Base-by-base conservation (phyloP, 2,113 vertebrate genomes). In the Gasterosteus nipponicus region DNA sequence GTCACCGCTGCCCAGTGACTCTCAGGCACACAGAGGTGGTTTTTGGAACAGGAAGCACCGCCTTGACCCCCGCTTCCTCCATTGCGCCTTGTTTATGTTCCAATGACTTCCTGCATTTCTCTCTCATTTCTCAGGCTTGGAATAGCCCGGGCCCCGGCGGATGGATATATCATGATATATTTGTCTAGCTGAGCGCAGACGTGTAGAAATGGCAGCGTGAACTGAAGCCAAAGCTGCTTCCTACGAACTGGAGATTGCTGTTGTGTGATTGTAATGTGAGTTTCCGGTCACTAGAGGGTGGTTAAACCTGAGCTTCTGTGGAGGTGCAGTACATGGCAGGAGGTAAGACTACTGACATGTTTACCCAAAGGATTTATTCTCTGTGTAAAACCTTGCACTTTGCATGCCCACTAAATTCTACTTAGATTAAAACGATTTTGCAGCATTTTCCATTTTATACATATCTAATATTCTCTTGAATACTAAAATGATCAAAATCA, bases 31-130 rank as follows among this genome's bases (percentile, higher is more conserved):
- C 78, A 63, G 82, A 87, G 81, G 82, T 84, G 88, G 90, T 89
- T 74, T 47, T 69, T 83, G 77, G 80, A 95, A 94, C 90, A 93
- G 92, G 93, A 95, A 94, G 92, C 77, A 82, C 91, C 81, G 87
- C 88, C 85, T 91, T 91, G 79, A 92, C 90, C 77, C 83, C 51
- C 61, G 87, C 93, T 95, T 96, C 94, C 94, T 94, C 91, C 93
- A 93, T 93, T 94, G 89, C 83, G 80, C 85, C 87, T 91, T 68
- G 81, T 92, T 94, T 91, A 91, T 90, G 89, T 92, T 86, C 89
- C 90, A 94, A 92, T 84, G 64, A 91, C 83, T 89, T 91, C 93
- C 93, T 93, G 90, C 86, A 91, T 93, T 91, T 91, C 92, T 92
- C 86, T 90, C 81, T 85, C 82, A 83, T 86, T 88, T 81, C 87